These are phyloP conservation scores for Misgurnus mizolepis DNA, from an alignment of 2,113 vertebrate genomes.

Conservation along the genomic window DNA sequence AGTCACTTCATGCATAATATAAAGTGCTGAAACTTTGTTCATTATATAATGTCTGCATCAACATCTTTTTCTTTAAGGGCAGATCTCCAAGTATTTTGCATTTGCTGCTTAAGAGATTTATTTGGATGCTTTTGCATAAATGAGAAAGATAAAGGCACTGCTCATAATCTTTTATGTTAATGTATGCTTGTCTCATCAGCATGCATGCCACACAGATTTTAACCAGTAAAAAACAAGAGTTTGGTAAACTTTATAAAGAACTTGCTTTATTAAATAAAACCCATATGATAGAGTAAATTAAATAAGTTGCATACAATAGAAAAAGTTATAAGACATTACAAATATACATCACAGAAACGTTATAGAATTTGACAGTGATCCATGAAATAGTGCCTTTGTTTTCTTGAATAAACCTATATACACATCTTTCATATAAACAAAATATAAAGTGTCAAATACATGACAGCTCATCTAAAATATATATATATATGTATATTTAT, in stretches of 20 bases:
- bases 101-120: too few relatives aligned
- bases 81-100: too few relatives aligned
- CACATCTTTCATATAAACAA: constrained; percentile 72
- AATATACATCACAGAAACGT: constrained; percentile 75
- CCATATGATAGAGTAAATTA: constrained; percentile 66
- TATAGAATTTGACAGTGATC: constrained; percentile 73
- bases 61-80: too few relatives aligned
- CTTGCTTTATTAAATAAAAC: constrained; percentile 76
- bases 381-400: constrained; percentile 79
- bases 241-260: not conserved
- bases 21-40: too few relatives aligned
- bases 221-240: not conserved
- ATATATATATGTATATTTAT: constrained; percentile 52
- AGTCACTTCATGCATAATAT: too few relatives aligned
- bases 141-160: too few relatives aligned
- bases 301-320: constrained; percentile 72
- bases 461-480: constrained; percentile 59
- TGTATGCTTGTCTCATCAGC: too few relatives aligned
- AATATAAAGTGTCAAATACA: constrained; percentile 73
- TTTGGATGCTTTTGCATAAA: too few relatives aligned
- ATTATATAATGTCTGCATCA: too few relatives aligned
- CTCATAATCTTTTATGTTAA: too few relatives aligned
- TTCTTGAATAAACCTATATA: constrained; percentile 78
- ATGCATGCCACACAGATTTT: not conserved
- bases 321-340: constrained; percentile 68